phyloP scores from a whole-genome alignment of 2,113 vertebrate species.

The Ascaphus truei region DNA sequence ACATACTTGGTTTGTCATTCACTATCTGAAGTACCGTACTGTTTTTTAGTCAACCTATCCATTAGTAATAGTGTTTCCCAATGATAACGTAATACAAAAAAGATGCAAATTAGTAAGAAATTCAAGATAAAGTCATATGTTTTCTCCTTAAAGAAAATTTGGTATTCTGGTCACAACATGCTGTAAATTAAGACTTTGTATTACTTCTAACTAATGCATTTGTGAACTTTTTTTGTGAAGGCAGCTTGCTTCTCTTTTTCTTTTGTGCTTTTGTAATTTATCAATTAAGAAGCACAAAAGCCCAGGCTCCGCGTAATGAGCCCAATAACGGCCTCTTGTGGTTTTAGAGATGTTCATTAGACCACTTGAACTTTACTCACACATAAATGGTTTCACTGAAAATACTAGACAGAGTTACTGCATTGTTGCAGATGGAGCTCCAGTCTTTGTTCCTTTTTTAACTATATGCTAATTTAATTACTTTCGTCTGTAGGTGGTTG shows the following conservation, averaged over 20 bases:
- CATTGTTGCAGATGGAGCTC: background rate
- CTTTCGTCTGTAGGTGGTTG: conserved; percentile 2
- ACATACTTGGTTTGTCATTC: no score
- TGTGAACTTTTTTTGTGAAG: background rate
- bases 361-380: conserved; percentile 18
- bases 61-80: background rate
- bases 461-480: conserved; percentile 20
- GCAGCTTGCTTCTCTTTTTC: background rate
- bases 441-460: conserved; percentile 6
- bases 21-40: no score
- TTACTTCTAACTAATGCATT: background rate
- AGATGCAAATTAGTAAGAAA: background rate
- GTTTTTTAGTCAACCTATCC: no score
- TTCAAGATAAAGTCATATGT: background rate
- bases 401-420: background rate
- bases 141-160: background rate
- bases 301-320: conserved; percentile 7
- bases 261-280: conserved; percentile 19
- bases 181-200: conserved; percentile 27
- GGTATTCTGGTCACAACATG: conserved; percentile 13
- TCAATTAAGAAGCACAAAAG: conserved; percentile 21
- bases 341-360: conserved; percentile 23
- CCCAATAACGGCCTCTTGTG: conserved; percentile 20
- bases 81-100: background rate
- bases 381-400: conserved; percentile 9